phyloP scores from a whole-genome alignment of 1,140 invertebrate species.

The Tribolium madens region DNA sequence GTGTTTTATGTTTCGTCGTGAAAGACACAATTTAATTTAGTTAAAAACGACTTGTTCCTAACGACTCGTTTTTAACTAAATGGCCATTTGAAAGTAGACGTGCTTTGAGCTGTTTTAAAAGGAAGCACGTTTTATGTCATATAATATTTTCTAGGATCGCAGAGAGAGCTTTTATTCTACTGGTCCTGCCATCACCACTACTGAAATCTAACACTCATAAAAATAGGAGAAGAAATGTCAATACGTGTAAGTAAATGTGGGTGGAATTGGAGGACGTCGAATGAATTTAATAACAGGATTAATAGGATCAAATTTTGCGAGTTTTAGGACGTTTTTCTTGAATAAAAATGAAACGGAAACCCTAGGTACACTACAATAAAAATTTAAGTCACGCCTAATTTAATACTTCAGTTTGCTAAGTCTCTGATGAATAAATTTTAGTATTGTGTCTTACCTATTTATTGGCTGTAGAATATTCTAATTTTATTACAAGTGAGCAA shows the following conservation, averaged over 20 bases:
- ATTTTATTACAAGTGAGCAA: neutral
- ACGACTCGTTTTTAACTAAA: neutral
- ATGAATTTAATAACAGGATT: neutral
- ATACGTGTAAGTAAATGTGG: neutral
- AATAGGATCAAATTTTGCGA: neutral
- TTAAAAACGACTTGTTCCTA: neutral
- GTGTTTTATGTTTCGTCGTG: neutral
- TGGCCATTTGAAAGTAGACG: conserved; percentile 15
- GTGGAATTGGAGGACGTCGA: neutral
- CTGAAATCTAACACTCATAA: conserved; percentile 18
- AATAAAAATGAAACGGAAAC: no score
- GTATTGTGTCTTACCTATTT: neutral
- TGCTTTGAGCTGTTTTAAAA: conserved; percentile 17
- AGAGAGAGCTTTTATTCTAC: conserved; percentile 10
- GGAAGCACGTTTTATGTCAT: conserved; percentile 28
- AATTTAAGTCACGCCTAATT: no score
- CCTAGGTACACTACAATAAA: no score
- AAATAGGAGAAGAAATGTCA: conserved; percentile 16
- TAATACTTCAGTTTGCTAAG: no score
- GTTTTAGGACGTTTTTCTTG: no score
- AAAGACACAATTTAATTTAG: conserved; percentile 11
- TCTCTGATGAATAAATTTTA: no score
- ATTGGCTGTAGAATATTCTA: neutral
- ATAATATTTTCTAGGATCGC: conserved; percentile 17
- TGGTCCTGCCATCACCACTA: neutral